A percentile compares a stretch with the other conserved stretches of the same genome.
phyloP scores from a whole-genome alignment of 2,113 vertebrate species.

The Solea solea region DNA sequence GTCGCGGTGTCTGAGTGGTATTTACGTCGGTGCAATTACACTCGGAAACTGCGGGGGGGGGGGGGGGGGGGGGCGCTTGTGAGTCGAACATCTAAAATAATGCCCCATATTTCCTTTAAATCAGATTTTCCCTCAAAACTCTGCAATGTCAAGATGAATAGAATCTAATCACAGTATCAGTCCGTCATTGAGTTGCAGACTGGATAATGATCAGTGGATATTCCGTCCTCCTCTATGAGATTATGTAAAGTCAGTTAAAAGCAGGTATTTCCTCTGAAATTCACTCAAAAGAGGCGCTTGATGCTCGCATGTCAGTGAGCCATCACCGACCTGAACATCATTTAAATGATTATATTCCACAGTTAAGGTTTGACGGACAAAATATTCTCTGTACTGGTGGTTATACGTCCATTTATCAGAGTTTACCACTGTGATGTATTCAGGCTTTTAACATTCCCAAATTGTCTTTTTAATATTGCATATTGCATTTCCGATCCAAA shows the following conservation, averaged over 20 bases:
- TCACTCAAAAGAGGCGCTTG: constrained; percentile 14
- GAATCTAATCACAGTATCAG: constrained; percentile 9
- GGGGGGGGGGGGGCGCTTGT: too few relatives aligned
- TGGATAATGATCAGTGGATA: constrained; percentile 42
- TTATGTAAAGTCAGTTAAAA: constrained; percentile 2
- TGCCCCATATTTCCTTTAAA: too few relatives aligned
- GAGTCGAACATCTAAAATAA: too few relatives aligned
- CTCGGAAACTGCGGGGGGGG: too few relatives aligned
- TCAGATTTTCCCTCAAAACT: not conserved
- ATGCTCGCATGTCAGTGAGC: constrained; percentile 19
- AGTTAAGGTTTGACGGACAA: not conserved
- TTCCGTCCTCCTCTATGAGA: not conserved
- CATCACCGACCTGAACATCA: constrained; percentile 9
- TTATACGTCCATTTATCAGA: not conserved
- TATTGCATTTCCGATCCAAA: constrained; percentile 18
- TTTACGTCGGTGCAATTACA: too few relatives aligned
- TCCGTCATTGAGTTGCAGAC: constrained; percentile 20
- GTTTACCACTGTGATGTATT: not conserved
- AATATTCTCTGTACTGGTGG: not conserved
- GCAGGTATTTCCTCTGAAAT: constrained; percentile 21
- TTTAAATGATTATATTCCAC: constrained; percentile 7
- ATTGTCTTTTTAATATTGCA: constrained; percentile 19
- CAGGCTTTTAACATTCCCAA: not conserved
- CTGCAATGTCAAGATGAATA: not conserved
- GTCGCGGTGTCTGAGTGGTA: too few relatives aligned